Evolutionary conservation across 2,797 vertebrate species (phyloP), one percentile per base, ranked within the genome.

Genomic region (Pempheris klunzingeri): DNA sequence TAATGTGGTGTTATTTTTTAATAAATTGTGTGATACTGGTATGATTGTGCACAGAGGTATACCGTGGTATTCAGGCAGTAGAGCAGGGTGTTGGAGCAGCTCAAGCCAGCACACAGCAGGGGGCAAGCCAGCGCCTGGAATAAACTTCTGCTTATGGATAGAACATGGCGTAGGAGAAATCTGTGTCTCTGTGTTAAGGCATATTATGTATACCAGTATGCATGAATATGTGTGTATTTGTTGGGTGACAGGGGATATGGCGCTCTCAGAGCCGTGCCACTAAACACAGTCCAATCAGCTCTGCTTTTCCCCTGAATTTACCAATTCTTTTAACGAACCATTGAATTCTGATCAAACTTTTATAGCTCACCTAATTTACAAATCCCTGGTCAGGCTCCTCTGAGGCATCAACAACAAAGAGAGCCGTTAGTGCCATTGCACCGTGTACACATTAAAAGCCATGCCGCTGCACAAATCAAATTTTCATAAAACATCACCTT

Each of bases 91-190:
- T 47, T 2, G 64, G 63, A 83, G 86, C 84, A 90, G 80, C 83
- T 78, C 9, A 14, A 64, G 81, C 72, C 60, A 77, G 41, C 76
- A 64, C 85, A 88, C 91, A 90, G 91, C 76, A 92, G 92, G 89
- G 92, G 92, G 91, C 92, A 93, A 91, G 73, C 80, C 81, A 88
- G 88, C 73, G 65, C 92, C 84, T 88, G 58, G 59, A 89, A 89
- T 86, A 54, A 82, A 79, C 7, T 46, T 58, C 62, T 70, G 57
- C 52, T 74, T 7, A 13, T 10, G 32, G 46, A 20, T 36, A 55
- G 43, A 80, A 52, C 32, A 49, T 49, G 67, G 52, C 69, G 71
- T 47, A 60, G 58, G 58, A 76, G 44, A 68, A 66, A 47, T 73
- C 17, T 10, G 47, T 55, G 53, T 60, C 17, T 70, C 18, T 71